phyloP scores from a whole-genome alignment of 2,797 vertebrate species.

The Falco columbarius region DNA sequence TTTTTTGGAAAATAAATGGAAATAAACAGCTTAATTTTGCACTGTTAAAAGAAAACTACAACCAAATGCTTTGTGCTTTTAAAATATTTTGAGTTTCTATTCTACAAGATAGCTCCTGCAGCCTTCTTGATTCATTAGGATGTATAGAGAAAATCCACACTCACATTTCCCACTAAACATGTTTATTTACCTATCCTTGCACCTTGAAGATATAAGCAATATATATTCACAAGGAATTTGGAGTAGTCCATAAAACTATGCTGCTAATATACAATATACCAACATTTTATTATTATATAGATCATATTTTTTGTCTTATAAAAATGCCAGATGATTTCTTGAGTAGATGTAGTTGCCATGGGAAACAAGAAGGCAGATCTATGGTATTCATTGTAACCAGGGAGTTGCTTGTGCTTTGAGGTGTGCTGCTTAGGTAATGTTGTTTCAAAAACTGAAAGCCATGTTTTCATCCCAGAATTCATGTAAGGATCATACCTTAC shows the following conservation, averaged over 20 bases:
- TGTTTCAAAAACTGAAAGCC: neutral
- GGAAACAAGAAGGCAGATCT: neutral
- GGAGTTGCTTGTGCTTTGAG: neutral
- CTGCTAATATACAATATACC: neutral
- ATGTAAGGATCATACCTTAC: neutral
- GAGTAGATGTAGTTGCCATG: neutral
- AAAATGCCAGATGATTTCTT: neutral
- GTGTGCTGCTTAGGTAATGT: neutral
- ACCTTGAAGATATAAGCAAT: neutral
- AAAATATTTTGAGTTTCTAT: neutral
- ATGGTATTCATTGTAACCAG: neutral
- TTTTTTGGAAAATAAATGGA: neutral
- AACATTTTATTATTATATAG: neutral
- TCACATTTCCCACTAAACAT: neutral
- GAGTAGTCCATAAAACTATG: neutral
- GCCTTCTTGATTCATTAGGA: neutral
- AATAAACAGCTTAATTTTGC: neutral
- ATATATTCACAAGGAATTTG: neutral
- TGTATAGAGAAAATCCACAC: neutral
- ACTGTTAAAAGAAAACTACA: neutral
- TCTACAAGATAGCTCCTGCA: neutral
- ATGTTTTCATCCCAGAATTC: neutral
- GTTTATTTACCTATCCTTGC: neutral
- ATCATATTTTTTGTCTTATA: neutral
- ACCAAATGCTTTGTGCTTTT: neutral